Evolutionary conservation across 2,113 vertebrate species (phyloP).

Genomic region (Mesocricetus auratus): DNA sequence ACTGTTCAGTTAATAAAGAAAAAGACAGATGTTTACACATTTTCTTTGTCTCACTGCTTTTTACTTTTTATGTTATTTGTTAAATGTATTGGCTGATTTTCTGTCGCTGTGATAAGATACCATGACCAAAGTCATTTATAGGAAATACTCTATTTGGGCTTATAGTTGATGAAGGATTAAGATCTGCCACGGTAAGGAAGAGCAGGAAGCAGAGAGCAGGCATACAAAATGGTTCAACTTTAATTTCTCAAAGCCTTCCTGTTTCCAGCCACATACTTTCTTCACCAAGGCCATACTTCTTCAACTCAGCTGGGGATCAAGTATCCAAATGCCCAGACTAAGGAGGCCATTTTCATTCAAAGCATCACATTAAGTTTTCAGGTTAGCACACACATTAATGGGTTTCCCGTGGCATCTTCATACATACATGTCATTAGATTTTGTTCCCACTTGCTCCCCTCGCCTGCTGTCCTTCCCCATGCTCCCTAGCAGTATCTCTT

Average conservation of each 20-base stretch:
- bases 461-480: background rate
- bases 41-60: background rate
- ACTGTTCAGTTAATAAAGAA: background rate
- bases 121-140: background rate
- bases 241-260: background rate
- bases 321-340: background rate
- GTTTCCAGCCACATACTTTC: background rate
- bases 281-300: background rate
- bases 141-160: background rate
- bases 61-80: background rate
- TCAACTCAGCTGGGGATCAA: background rate
- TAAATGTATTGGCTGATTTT: background rate
- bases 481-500: no score
- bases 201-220: background rate
- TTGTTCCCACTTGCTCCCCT: background rate
- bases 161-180: background rate
- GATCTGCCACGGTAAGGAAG: background rate
- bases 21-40: background rate
- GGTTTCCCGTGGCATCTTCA: background rate
- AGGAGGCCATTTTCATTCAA: background rate
- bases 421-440: background rate
- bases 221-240: background rate
- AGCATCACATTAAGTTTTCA: background rate
- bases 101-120: background rate
- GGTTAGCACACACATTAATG: background rate